A percentile compares a stretch with the other conserved stretches of the same genome.
phyloP scores from a whole-genome alignment of 2,797 vertebrate genomes.

The Peromyscus nudipes region DNA sequence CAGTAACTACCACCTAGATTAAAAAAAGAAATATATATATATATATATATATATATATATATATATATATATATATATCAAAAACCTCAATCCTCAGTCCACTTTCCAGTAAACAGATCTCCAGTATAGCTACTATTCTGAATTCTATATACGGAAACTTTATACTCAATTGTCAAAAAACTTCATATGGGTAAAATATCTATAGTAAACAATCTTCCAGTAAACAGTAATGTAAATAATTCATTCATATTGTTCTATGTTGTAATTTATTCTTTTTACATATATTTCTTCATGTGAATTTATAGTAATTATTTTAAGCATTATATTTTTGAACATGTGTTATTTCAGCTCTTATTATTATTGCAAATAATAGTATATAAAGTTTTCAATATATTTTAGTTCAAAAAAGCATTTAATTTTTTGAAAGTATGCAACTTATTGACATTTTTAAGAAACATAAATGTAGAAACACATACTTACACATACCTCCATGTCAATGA shows the following conservation, averaged over 20 bases:
- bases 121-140: neutral
- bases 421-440: neutral
- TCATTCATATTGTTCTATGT: neutral
- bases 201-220: neutral
- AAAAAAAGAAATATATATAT: neutral
- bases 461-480: neutral
- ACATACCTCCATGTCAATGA: conserved; percentile 5
- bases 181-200: neutral
- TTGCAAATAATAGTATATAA: neutral
- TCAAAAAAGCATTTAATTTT: neutral
- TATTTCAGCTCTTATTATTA: neutral
- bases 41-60: neutral
- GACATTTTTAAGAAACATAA: conserved; percentile 16
- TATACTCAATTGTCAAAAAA: neutral
- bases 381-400: neutral
- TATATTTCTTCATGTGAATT: neutral
- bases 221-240: neutral
- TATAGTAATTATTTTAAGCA: neutral
- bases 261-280: neutral
- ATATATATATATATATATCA: neutral
- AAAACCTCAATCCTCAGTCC: neutral
- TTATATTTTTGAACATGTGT: neutral
- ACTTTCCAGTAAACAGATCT: neutral
- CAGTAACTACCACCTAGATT: neutral
- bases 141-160: neutral